A percentile compares a stretch with the other conserved stretches of the same genome.
Evolutionary conservation across 1,140 invertebrate species (phyloP).

Genomic region (Bombus terrestris): DNA sequence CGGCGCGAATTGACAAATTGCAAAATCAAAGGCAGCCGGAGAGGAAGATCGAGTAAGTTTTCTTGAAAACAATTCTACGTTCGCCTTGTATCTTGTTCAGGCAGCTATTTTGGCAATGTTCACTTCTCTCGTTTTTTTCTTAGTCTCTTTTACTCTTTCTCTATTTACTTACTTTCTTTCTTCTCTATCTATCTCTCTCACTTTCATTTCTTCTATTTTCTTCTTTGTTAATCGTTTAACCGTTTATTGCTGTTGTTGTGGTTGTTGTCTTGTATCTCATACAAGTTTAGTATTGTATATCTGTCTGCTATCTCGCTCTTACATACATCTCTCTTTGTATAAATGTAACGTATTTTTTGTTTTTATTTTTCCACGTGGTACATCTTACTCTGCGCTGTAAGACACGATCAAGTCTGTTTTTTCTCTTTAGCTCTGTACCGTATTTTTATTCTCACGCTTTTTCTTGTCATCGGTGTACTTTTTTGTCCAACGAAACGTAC

Average conservation of each 20-base stretch:
- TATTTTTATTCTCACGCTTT: constrained; percentile 1
- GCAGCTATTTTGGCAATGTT: constrained; percentile 48
- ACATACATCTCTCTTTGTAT: constrained; percentile 23
- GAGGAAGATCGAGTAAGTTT: constrained; percentile 83
- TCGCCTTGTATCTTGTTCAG: constrained; percentile 19
- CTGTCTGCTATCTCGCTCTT: constrained; percentile 40
- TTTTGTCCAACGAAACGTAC: not conserved
- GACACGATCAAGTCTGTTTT: constrained; percentile 20
- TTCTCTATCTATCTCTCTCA: constrained; percentile 34
- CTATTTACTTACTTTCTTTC: constrained; percentile 24
- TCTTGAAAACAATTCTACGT: constrained; percentile 43
- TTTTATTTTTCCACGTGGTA: constrained; percentile 14
- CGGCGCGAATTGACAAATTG: constrained; percentile 78
- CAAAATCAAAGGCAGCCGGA: constrained; percentile 81
- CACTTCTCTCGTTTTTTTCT: constrained; percentile 32
- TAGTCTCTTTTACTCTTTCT: constrained; percentile 24
- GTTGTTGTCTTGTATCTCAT: constrained; percentile 32
- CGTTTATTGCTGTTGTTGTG: constrained; percentile 27
- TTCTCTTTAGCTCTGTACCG: constrained; percentile 2
- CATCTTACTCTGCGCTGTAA: not conserved
- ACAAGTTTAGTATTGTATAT: constrained; percentile 9
- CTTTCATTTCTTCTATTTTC: constrained; percentile 18
- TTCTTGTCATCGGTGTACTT: not conserved
- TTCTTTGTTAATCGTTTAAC: constrained; percentile 52
- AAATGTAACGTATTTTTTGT: not conserved